Evolutionary conservation across 2,888 invertebrate genomes (phyloP), one percentile per base, ranked within the genome.

Genomic region (Pristionchus arcanus): DNA sequence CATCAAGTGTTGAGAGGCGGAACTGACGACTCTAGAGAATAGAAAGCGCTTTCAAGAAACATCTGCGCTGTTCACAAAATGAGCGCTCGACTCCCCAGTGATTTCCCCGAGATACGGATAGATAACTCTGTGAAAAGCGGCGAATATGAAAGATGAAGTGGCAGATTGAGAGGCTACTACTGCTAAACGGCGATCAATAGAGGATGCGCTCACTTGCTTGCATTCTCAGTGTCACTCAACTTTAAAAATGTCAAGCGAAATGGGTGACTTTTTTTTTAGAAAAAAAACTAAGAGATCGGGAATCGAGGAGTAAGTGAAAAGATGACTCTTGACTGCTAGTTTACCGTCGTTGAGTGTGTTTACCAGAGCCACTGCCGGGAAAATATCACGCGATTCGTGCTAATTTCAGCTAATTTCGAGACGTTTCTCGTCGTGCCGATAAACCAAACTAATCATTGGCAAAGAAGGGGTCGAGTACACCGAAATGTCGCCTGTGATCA

Each of bases 41-140:
- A 21, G 34, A 74, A 74, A 74, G 59, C 19, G 25, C 59, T 63
- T n/a, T 63, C 63, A 63, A 63, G 74, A 74, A 74, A 74, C 74
- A 37, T 74, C 74, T 74, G 74, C 37, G 31, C 59, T 11, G 74
- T 74, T 74, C 74, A 5, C 71, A 71, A 74, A 74, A 74, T n/a
- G 13, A 74, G 21, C 42, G 71, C 21, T 74, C 74, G 37, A 74
- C 13, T 37, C 74, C 74, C 74, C 74, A 68, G 74, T 37, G 74
- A 74, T 74, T 74, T 74, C 74, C 21, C 28, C 37, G 9, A 74
- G 74, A 74, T 37, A 37, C 74, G 74, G 74, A 74, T 37, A 74
- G 74, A 74, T 74, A 74, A 71, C 42, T 49, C 42, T 7, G 21
- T 0, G 59, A 59, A 59, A 63, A 21, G 63, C 25, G 63, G 59